Evolutionary conservation across 2,888 invertebrate genomes (phyloP).

Genomic region (Tipula helvola): DNA sequence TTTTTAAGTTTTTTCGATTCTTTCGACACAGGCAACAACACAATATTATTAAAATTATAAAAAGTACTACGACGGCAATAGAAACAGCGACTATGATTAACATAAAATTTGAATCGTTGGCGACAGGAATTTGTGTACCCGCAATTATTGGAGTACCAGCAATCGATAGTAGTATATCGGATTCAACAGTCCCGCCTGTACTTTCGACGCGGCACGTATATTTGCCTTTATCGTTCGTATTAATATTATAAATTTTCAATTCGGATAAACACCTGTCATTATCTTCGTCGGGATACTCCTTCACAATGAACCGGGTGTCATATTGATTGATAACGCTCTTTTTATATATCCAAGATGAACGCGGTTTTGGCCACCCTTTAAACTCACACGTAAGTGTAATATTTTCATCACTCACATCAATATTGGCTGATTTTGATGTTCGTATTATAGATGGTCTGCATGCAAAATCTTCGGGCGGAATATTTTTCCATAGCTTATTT

Average conservation of each 20-base stretch:
- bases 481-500: slow-evolving; percentile 60
- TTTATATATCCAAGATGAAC: slow-evolving; percentile 58
- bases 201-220: slow-evolving; percentile 73
- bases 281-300: slow-evolving; percentile 26
- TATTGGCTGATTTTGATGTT: slow-evolving; percentile 41
- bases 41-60: slow-evolving; percentile 40
- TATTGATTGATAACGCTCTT: slow-evolving; percentile 39
- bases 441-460: slow-evolving; percentile 65
- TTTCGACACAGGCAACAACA: slow-evolving; percentile 40
- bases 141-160: not conserved
- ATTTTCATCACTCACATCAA: slow-evolving; percentile 51
- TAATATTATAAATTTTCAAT: slow-evolving; percentile 51
- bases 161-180: slow-evolving; percentile 51
- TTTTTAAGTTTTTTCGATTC: slow-evolving; percentile 42
- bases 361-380: slow-evolving; percentile 61
- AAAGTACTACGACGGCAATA: slow-evolving; percentile 22
- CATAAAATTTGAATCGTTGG: not conserved
- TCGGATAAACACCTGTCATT: slow-evolving; percentile 36
- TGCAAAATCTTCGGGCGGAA: slow-evolving; percentile 61
- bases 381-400: slow-evolving; percentile 64
- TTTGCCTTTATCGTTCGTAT: slow-evolving; percentile 54
- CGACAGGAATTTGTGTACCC: not conserved
- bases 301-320: slow-evolving; percentile 30
- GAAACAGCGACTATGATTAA: not conserved
- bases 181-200: slow-evolving; percentile 65